Evolutionary conservation across 1,140 invertebrate genomes (phyloP), one percentile per base, ranked within the genome.

Genomic region (Choristoneura fumiferana): DNA sequence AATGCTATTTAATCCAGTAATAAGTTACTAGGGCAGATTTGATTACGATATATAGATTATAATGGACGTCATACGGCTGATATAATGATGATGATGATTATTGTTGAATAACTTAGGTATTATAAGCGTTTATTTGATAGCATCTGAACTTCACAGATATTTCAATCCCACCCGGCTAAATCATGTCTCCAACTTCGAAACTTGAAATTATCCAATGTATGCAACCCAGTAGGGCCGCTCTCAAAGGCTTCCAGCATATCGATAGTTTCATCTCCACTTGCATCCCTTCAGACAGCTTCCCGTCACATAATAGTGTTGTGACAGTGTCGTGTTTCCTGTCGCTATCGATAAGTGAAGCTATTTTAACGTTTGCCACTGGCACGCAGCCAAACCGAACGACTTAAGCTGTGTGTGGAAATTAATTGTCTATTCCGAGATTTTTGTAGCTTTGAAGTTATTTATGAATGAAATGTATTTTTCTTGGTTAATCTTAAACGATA

Each of bases 291-390:
- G 17, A 33, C 40, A 34, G 63, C 58, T 69, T 72, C 67, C 69
- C 64, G 74, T 62, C 67, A 77, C 55, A 64, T 63, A 73, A 80
- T 80, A 76, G 73, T 74, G 76, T 76, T 73, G 75, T 72, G 49
- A 61, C 40, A 49, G 63, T 39, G 58, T 49, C 53, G 18, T 57
- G 65, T 60, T 75, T 81, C 70, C 75, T 72, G 67, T 61, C 45
- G 59, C 57, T 78, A 71, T 81, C 76, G 76, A 81, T 78, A 73
- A 63, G 35, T 58, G 57, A 52, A 22, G 43, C 62, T 64, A 64
- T 64, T 64, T 64, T 60, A 57, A 57, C 45, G 54, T 57, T 5
- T 33, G 18, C 29, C 38, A 6, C 40, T 64, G 62, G 62, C 53
- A 13, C 10, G 2, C 10, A 2, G 54, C 62, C 62, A 64, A 45